Percentiles rank a stretch among this genome's conserved stretches.
Conservation (phyloP, 2,797 vertebrate genomes). For the Chloroceryle amazona region DNA sequence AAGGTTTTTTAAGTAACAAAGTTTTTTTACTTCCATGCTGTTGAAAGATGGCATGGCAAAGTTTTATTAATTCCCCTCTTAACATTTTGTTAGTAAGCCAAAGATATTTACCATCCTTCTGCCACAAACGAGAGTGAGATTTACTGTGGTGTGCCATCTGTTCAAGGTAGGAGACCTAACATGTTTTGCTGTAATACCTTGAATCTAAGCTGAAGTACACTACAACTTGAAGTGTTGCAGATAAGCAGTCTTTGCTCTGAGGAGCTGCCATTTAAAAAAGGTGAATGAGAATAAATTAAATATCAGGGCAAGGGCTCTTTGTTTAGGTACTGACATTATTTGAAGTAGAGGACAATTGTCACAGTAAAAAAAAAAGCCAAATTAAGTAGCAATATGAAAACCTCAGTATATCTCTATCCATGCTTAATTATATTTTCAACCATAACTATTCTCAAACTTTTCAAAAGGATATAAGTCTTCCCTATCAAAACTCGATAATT, state of each 20-base stretch:
- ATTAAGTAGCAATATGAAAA: background rate
- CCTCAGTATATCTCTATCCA: background rate
- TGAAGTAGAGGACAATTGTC: background rate
- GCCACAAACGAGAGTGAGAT: background rate
- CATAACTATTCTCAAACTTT: background rate
- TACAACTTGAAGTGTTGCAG: background rate
- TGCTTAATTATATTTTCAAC: background rate
- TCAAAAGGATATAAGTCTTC: background rate
- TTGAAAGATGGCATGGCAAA: background rate
- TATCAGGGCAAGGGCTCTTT: background rate
- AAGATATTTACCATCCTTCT: background rate
- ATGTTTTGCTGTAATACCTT: background rate
- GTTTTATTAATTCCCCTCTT: background rate
- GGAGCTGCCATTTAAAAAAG: background rate
- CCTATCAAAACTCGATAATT: background rate
- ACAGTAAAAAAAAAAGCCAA: background rate
- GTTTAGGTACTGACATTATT: background rate
- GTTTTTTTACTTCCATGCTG: background rate
- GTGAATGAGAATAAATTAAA: background rate
- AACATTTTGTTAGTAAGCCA: background rate
- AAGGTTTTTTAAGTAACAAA: no score
- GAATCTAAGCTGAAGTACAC: background rate
- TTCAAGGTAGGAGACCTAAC: background rate
- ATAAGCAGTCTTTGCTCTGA: background rate
- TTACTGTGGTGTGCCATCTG: background rate